Conservation (phyloP, 2,888 invertebrate species). For the Lepidochrysops patricia region DNA sequence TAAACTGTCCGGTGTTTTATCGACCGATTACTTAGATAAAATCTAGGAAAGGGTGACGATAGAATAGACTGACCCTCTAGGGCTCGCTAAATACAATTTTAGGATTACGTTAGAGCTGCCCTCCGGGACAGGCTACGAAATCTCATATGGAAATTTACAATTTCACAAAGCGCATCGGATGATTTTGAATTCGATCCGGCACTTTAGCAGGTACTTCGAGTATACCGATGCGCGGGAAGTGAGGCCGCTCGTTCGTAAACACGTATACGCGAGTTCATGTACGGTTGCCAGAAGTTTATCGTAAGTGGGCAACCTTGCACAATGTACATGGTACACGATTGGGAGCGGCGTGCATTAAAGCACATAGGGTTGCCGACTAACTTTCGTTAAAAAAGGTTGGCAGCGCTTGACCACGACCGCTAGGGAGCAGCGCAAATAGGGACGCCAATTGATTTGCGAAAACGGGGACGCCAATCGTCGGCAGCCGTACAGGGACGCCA, state of each 20-base stretch:
- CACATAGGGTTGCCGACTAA: too few species aligned
- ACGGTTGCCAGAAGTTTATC: neutral
- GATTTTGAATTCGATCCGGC: neutral
- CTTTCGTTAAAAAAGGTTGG: too few species aligned
- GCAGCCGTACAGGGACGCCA: too few species aligned
- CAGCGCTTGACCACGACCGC: too few species aligned
- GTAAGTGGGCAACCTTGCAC: neutral
- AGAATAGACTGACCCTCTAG: neutral
- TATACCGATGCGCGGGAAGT: neutral
- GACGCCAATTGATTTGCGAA: too few species aligned
- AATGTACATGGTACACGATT: too few species aligned
- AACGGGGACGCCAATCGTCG: too few species aligned
- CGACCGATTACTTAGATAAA: neutral
- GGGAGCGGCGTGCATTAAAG: too few species aligned
- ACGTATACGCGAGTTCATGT: neutral
- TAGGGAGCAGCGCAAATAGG: too few species aligned
- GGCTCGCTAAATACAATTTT: neutral
- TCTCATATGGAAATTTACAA: conserved; percentile 1
- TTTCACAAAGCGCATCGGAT: neutral
- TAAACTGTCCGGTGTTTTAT: neutral
- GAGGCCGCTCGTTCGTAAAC: neutral
- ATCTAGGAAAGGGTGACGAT: neutral
- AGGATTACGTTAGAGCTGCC: neutral
- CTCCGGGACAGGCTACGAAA: neutral
- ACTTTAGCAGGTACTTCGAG: neutral